These are phyloP conservation scores for Tineola bisselliella DNA, from an alignment of 2,888 invertebrate species.

Conservation along the genomic window DNA sequence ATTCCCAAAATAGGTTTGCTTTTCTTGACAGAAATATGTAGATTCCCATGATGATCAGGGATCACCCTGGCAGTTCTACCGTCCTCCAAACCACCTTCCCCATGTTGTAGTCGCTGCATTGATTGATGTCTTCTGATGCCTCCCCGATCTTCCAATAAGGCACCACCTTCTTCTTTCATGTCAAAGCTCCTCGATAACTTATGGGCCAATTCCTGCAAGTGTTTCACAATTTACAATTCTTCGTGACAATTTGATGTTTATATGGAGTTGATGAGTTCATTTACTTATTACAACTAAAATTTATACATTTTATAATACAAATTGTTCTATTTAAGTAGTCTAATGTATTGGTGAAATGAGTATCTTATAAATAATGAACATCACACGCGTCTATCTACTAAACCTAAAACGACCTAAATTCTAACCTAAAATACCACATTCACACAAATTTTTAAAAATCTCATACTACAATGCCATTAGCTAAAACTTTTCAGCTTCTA, in stretches of 20 bases:
- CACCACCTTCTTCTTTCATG: slow-evolving; percentile 85
- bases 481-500: slow-evolving; percentile 59
- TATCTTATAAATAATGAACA: background rate
- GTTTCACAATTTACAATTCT: slow-evolving; percentile 2
- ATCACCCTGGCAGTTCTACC: slow-evolving; percentile 72
- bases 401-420: slow-evolving; percentile 3
- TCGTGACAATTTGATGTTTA: background rate
- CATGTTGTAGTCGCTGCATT: slow-evolving; percentile 78
- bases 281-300: background rate
- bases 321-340: too few relatives aligned
- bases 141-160: slow-evolving; percentile 72
- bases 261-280: background rate
- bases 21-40: slow-evolving; percentile 90
- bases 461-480: slow-evolving; percentile 58
- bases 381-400: slow-evolving; percentile 1
- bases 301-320: background rate
- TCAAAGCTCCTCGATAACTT: slow-evolving; percentile 88
- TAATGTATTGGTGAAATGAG: background rate
- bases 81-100: slow-evolving; percentile 61
- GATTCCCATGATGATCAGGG: slow-evolving; percentile 87
- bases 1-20: slow-evolving; percentile 94
- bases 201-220: slow-evolving; percentile 82
- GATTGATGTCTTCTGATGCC: slow-evolving; percentile 79
- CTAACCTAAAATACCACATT: slow-evolving; percentile 33
- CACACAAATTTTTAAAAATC: slow-evolving; percentile 39